These are phyloP conservation scores for Neodiprion fabricii DNA, from an alignment of 1,140 invertebrate species.

Conservation along the genomic window DNA sequence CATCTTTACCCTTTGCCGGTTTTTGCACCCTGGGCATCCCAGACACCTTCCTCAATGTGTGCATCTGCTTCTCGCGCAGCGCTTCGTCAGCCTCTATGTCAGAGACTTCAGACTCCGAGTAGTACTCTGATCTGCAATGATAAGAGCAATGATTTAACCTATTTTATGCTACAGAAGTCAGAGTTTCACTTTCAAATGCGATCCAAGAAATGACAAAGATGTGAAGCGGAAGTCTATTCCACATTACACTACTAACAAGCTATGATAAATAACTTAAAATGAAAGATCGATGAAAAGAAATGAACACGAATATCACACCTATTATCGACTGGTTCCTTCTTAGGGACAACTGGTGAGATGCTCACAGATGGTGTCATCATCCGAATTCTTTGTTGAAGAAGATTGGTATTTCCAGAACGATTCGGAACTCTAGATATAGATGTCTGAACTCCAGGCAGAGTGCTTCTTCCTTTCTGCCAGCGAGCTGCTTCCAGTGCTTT, in stretches of 20 bases:
- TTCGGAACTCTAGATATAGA: conserved; percentile 54
- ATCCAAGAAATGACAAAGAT: too few relatives aligned
- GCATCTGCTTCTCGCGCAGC: conserved; percentile 50
- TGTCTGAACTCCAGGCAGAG: conserved; percentile 42
- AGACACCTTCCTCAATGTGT: conserved; percentile 43
- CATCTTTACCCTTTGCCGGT: conserved; percentile 59
- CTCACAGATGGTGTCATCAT: conserved; percentile 64
- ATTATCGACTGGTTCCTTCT: conserved; percentile 52
- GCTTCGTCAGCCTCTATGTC: conserved; percentile 54
- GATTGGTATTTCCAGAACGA: conserved; percentile 39
- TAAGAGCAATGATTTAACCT: conserved; percentile 13
- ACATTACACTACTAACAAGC: background rate
- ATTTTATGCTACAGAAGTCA: background rate
- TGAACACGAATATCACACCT: background rate
- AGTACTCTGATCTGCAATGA: conserved; percentile 44
- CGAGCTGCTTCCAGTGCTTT: conserved; percentile 46
- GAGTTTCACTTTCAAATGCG: too few relatives aligned
- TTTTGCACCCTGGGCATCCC: conserved; percentile 49
- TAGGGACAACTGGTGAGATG: conserved; percentile 59
- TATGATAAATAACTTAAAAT: background rate
- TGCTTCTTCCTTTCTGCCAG: conserved; percentile 41
- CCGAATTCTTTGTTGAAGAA: conserved; percentile 56
- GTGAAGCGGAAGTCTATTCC: too few relatives aligned
- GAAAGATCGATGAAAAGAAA: background rate
- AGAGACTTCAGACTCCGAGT: conserved; percentile 55